Base-by-base conservation (phyloP, 2,113 vertebrate species). In the Centropristis striata region DNA sequence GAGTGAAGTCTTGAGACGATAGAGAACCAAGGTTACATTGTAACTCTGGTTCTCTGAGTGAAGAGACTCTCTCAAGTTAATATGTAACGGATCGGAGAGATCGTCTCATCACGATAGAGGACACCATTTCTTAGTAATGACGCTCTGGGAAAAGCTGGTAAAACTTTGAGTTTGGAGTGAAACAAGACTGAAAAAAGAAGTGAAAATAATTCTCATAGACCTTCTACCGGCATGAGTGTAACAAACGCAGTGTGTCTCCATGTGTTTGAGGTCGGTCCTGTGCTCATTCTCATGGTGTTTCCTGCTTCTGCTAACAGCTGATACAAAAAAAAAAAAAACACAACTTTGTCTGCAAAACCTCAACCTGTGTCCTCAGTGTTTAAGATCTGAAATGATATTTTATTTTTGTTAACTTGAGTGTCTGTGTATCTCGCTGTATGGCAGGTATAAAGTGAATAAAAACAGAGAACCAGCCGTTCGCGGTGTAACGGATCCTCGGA, bases 301-400 rank as follows among this genome's bases (percentile, higher is more conserved):
- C 76, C 71, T 82, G 86, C 87, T 87, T 75, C 63, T 68, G 61
- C 85, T 65, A 47, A 73, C 76, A 73, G 60, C 63, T 75, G 46
- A 69, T 66, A 50, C 37, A 76, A 72, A 51, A 70, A 68, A 65
- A 74, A 57, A 71, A 39, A 70, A 6, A 41, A 15, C 18, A 32
- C 6, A 2, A 28, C 12, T 61, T 28, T 42, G 83, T 83, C 80
- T 83, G 88, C 83, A 75, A 87, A 89, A 80, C 80, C 75, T 89
- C 81, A 61, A 77, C 71, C 25, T 65, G 86, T 88, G 88, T 90
- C 72, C 70, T 86, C 65, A 83, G 83, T 93, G 84, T 89, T 61
- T 65, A 32, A 75, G 86, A 67, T 66, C 65, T 71, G 32, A 64
- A 64, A 57, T 28, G 0, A n/a, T 54, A 21, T 65, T 54, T 83